Base-by-base conservation (phyloP, 2,888 invertebrate species). In the Andrena fulva region DNA sequence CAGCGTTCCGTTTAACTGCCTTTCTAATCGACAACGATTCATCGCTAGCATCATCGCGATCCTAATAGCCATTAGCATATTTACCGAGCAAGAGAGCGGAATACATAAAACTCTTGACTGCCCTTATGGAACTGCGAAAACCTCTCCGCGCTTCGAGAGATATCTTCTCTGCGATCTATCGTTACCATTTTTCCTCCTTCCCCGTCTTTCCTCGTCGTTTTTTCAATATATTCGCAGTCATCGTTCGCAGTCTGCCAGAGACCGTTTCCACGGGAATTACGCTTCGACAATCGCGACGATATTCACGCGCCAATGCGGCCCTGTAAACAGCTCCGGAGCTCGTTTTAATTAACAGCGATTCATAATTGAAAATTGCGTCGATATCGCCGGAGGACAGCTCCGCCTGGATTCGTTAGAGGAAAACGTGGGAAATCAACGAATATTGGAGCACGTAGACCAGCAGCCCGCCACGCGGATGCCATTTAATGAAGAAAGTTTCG, bases 261-360 rank as follows among this genome's bases (percentile, higher is more conserved):
- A 60, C 20, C 31, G 59, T 48, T 60, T 70, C 31, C 60, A 68
- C 8, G 24, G 29, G 42, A 72, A 71, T 72, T 72, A 60, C 66
- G 62, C 24, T 66, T 59, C 73, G 62, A 64, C 67, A 67, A 80
- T 71, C 52, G 16, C 73, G 42, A 50, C 31, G 63, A 59, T 56
- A 42, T 73, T 77, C 74, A 67, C 31, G 52, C 35, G 27, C 6
- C 60, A 7, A 12, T 68, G 66, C 33, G 27, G 66, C 29, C 31
- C 27, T 33, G 59, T 35, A 78, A 63, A 76, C 64, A 63, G 50
- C 20, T 24, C 69, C 33, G 20, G 69, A 77, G 74, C 59, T 70
- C 64, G 69, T 77, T 63, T 69, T 84, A 85, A 87, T 87, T 78
- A 80, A 52, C 42, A 31, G 20, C 31, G 1, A 35, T 35, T 48